phyloP scores from a whole-genome alignment of 2,113 vertebrate genomes.

The Chaetops frenatus region DNA sequence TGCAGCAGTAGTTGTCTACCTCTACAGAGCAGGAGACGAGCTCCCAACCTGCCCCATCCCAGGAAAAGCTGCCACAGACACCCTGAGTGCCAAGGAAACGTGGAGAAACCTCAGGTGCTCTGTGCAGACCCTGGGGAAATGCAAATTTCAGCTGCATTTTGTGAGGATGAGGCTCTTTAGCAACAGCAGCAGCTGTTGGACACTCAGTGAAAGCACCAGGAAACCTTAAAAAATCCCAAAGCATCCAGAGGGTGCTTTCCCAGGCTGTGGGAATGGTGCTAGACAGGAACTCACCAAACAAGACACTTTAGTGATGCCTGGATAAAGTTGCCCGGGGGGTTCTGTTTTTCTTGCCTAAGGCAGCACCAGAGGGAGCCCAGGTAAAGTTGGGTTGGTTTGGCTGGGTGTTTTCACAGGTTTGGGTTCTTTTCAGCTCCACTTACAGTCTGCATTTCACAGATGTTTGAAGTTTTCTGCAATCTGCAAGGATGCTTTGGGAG shows the following conservation, averaged over 20 bases:
- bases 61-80: background rate
- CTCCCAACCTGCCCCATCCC: background rate
- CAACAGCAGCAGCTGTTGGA: background rate
- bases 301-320: background rate
- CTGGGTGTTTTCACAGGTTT: background rate
- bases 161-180: background rate
- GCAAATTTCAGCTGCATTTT: background rate
- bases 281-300: background rate
- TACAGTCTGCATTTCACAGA: background rate
- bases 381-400: background rate
- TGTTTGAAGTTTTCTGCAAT: background rate
- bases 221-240: background rate
- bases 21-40: background rate
- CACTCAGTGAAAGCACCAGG: background rate
- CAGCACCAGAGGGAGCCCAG: background rate
- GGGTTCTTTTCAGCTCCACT: background rate
- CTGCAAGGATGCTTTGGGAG: background rate
- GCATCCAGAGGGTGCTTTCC: background rate
- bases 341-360: background rate
- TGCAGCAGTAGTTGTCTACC: rapidly evolving
- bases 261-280: background rate
- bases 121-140: background rate
- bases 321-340: background rate
- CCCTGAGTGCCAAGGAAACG: background rate
- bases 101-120: background rate